Conservation (phyloP, 2,888 invertebrate species). For the Creontiades dilutus region DNA sequence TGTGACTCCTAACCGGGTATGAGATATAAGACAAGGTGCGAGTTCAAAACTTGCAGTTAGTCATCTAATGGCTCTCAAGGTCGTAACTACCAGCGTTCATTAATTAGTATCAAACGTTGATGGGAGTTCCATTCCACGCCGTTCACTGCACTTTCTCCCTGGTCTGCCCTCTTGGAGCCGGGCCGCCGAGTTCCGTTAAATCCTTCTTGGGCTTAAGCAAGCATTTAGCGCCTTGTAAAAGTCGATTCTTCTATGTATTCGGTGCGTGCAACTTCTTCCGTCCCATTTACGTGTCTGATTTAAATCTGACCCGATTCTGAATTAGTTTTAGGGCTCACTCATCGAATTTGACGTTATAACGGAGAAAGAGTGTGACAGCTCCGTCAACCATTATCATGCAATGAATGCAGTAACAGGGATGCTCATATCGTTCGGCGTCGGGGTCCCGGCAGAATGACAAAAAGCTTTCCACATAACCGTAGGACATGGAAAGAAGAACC, state of each 20-base stretch:
- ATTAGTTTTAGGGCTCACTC: too few species aligned
- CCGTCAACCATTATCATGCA: too few species aligned
- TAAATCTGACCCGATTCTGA: too few species aligned
- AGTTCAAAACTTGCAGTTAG: conserved; percentile 47
- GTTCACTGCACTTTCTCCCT: conserved; percentile 52
- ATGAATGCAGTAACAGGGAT: too few species aligned
- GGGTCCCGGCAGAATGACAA: too few species aligned
- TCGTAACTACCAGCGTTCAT: conserved; percentile 56
- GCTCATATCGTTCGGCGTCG: too few species aligned
- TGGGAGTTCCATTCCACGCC: conserved; percentile 50
- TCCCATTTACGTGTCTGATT: too few species aligned
- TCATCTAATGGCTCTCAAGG: conserved; percentile 50
- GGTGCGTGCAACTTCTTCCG: too few species aligned
- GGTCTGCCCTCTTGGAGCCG: conserved; percentile 9
- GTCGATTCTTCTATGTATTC: neutral
- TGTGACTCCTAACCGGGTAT: neutral
- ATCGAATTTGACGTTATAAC: too few species aligned
- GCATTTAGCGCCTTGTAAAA: neutral
- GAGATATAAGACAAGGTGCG: neutral
- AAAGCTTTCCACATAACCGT: too few species aligned
- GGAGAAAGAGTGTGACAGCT: too few species aligned
- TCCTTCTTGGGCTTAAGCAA: neutral
- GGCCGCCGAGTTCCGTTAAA: neutral
- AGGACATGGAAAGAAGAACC: too few species aligned
- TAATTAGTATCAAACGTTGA: conserved; percentile 42